Evolutionary conservation across 2,113 vertebrate species (phyloP), one percentile per base, ranked within the genome.

Genomic region (Calyptommatus sinebrachiatus): DNA sequence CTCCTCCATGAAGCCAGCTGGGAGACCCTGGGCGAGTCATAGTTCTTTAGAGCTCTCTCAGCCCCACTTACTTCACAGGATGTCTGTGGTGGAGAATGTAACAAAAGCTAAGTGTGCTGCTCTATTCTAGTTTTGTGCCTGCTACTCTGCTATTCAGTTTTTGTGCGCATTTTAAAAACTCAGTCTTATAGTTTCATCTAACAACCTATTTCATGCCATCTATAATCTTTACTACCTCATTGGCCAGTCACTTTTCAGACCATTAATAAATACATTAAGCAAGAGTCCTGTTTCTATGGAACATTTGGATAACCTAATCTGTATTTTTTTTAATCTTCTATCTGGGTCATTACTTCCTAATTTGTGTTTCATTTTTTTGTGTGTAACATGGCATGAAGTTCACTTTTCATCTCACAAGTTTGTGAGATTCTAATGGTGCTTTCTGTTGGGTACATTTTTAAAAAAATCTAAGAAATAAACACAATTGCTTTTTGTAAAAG

Each of bases 201-300:
- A 28, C 60, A 28, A 86, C 77, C 80, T 77, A 73, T 41, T 90
- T 75, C 80, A 78, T 48, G 35, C 45, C 26, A 24, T 50, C 75
- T 85, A 6, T 18, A 83, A 73, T 53, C 73, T 81, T 81, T 66
- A 22, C 18, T 71, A 78, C 50, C 50, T 67, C 76, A 73, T 73
- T 83, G 76, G 70, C 46, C 63, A 68, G 57, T 67, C 35, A 18
- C 71, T 78, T 78, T 78, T 78, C 76, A 78, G 81, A 74, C 61
- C 71, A 78, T 83, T 83, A 78, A 78, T 78, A 78, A 83, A 78
- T 62, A 69, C 71, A 74, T 83, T 81, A 81, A 81, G 79, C 73
- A 76, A 76, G 73, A 76, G 65, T 68, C 73, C 63, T 83, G 35
- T 45, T 83, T 61, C 48, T 69, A 69, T 78, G 76, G 71, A 78